Base-by-base conservation (phyloP, 1,140 invertebrate genomes). In the Magallana angulata region DNA sequence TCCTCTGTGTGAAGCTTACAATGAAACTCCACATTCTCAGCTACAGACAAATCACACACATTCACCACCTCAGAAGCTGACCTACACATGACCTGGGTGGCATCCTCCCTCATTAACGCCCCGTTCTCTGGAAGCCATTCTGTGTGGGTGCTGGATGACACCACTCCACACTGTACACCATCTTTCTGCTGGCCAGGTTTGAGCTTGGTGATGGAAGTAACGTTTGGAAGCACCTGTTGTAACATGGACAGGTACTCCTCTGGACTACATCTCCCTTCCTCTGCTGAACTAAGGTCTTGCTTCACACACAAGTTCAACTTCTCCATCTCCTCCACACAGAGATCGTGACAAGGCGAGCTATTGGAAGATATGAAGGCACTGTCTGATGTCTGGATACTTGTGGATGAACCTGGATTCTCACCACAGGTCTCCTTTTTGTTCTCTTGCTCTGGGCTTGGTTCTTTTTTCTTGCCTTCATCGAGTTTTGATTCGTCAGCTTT, bases 171-270 rank as follows among this genome's bases (percentile, higher is more conserved):
- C 11, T 71, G 68, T 30, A 71, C 24, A 71, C 24, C 68, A 71
- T 24, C 68, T 4, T 71, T 4, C 11, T 62, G 60, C 60, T 71
- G 68, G 6, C 24, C 68, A 0, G 68, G 36, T 71, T 71, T 71
- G 24, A 71, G 24, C 68, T 71, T 71, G 8, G 68, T 71, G 24
- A 71, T 71, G 30, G 68, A 71, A 12, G 68, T 71, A 12, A 71
- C 68, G 30, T 71, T 71, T 9, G 68, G 68, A 3, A 71, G 68
- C 68, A 71, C 68, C 24, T 71, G 68, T 71, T 71, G 68, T 71
- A 71, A 71, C 24, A 71, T 18, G 36, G 8, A 36, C 24, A 71
- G 30, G 68, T 71, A 71, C 24, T 71, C 68, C 24, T 71, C 68
- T 30, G 68, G 68, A 36, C 68, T 71, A 30, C 68, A 71, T 30